Evolutionary conservation across 2,113 vertebrate species (phyloP).

Genomic region (Myotis davidii): DNA sequence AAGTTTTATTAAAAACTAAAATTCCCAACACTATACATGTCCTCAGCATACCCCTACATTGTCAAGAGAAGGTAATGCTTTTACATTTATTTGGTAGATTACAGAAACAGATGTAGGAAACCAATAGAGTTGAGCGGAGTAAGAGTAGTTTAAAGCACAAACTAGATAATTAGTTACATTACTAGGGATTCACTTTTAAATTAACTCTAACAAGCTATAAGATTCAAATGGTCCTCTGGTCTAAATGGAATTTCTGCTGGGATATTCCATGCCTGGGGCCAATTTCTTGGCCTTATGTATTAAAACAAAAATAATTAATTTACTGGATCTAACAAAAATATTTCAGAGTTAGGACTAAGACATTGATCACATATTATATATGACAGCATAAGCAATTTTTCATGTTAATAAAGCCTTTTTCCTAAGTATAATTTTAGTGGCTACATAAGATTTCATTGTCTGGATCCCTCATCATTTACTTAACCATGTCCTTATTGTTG

Average conservation of each 20-base stretch:
- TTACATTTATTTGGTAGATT: neutral
- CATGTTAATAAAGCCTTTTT: neutral
- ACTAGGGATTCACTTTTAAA: neutral
- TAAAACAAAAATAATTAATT: constrained; percentile 27
- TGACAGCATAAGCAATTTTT: neutral
- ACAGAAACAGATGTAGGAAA: neutral
- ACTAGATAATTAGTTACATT: neutral
- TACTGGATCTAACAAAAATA: constrained; percentile 30
- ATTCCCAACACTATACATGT: neutral
- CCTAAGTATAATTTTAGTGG: neutral
- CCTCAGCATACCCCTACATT: neutral
- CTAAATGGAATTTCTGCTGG: neutral
- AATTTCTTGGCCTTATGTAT: neutral
- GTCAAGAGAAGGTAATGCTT: neutral
- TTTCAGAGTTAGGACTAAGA: neutral
- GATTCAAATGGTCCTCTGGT: neutral
- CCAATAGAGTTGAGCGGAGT: neutral
- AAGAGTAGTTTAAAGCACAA: neutral
- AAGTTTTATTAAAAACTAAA: neutral
- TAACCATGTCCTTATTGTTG: neutral
- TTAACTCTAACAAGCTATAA: neutral
- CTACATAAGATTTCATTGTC: neutral
- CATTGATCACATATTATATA: neutral
- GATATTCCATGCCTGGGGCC: neutral
- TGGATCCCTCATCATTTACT: neutral